Conservation (phyloP, 2,797 vertebrate species). For the Saxicola maurus region DNA sequence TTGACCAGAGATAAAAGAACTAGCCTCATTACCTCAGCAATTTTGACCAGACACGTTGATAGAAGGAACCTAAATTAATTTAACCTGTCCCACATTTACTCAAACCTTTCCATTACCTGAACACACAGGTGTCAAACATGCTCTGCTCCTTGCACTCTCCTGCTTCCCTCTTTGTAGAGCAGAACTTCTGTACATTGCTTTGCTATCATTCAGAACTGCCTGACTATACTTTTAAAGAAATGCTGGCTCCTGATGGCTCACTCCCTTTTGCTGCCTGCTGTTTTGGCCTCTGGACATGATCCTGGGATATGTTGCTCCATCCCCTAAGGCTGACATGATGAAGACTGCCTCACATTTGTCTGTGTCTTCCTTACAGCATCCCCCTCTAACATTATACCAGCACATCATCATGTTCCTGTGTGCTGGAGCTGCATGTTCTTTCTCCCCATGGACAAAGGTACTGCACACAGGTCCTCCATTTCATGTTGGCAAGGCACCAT, state of each 20-base stretch:
- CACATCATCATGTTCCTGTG: neutral
- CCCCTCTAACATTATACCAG: neutral
- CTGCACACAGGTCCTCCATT: neutral
- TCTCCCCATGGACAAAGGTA: neutral
- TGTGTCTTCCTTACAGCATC: neutral
- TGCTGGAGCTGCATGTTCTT: neutral
- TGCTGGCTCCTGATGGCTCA: neutral
- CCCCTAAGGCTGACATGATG: rapidly evolving
- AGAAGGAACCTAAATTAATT: neutral
- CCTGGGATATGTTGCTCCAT: neutral
- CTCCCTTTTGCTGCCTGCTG: neutral
- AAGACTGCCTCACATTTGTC: neutral
- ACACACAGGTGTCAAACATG: neutral
- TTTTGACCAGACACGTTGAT: neutral
- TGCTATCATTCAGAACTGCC: neutral
- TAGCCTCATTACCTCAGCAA: neutral
- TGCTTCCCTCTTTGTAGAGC: neutral
- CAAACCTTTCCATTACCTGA: neutral
- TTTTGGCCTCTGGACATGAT: neutral
- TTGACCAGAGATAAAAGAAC: neutral
- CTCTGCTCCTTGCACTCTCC: neutral
- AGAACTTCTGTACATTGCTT: neutral
- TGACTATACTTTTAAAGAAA: neutral
- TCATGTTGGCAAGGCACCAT: neutral
- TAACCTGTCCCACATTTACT: neutral